A percentile compares a stretch with the other conserved stretches of the same genome.
phyloP scores from a whole-genome alignment of 1,140 invertebrate species.

The Phymastichus coffea region DNA sequence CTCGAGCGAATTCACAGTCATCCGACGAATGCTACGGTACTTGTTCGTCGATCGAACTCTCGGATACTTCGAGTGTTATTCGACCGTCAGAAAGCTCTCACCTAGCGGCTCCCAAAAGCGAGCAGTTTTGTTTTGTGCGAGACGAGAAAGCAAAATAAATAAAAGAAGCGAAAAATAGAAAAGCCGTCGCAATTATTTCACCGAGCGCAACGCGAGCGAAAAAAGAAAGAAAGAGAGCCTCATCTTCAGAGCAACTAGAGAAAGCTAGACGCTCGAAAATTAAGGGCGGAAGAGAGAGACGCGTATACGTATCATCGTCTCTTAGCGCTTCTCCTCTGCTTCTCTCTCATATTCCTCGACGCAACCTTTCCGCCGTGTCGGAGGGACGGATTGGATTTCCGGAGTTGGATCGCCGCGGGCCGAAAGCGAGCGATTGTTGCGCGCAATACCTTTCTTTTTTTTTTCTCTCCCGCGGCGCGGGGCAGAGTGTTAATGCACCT shows the following conservation, averaged over 20 bases:
- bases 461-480: not conserved
- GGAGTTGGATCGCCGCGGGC: not conserved
- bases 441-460: not conserved
- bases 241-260: no score
- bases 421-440: conserved; percentile 9
- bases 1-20: not conserved
- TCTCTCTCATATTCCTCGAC: not conserved
- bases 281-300: not conserved
- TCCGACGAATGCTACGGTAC: no score
- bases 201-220: no score
- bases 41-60: no score
- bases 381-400: conserved; percentile 9
- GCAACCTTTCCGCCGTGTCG: not conserved
- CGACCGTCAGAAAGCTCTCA: no score
- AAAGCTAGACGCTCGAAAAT: not conserved
- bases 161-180: not conserved
- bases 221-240: no score
- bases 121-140: not conserved
- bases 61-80: no score
- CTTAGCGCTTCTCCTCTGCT: not conserved
- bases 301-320: not conserved
- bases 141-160: not conserved
- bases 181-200: not conserved
- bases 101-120: no score
- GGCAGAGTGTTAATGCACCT: not conserved